Conservation (phyloP, 1,140 invertebrate genomes). For the Propsilocerus akamusi region DNA sequence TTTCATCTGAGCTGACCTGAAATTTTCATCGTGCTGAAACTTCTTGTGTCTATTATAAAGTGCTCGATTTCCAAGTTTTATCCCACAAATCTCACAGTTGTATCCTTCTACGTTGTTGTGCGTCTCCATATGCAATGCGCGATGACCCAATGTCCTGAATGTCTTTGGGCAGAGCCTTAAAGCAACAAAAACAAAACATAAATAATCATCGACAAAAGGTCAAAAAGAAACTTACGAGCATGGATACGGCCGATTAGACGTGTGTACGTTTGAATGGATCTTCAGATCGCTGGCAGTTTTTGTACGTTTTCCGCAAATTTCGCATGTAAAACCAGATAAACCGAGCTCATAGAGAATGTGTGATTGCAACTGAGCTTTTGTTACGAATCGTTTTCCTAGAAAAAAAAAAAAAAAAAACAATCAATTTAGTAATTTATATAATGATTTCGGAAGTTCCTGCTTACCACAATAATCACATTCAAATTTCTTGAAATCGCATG, state of each 20-base stretch:
- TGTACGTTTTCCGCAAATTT: not conserved
- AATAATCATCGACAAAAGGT: too few relatives aligned
- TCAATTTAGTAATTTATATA: too few relatives aligned
- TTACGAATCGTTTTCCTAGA: not conserved
- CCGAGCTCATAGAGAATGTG: not conserved
- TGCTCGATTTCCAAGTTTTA: not conserved
- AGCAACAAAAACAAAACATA: too few relatives aligned
- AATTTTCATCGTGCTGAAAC: not conserved
- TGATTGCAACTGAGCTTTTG: not conserved
- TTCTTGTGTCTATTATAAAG: not conserved
- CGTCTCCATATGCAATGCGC: not conserved
- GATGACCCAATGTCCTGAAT: not conserved
- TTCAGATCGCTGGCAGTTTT: not conserved
- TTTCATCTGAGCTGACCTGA: not conserved
- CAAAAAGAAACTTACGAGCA: too few relatives aligned
- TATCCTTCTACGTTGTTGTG: not conserved
- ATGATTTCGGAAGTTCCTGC: too few relatives aligned
- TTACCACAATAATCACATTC: not conserved
- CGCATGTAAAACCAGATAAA: not conserved
- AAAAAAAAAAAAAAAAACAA: too few relatives aligned
- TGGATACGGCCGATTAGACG: not conserved
- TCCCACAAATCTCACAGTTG: not conserved
- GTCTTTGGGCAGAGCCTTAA: not conserved
- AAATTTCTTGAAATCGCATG: not conserved
- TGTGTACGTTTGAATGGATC: not conserved